phyloP scores from a whole-genome alignment of 1,140 invertebrate species.

The Drosophila virilis region DNA sequence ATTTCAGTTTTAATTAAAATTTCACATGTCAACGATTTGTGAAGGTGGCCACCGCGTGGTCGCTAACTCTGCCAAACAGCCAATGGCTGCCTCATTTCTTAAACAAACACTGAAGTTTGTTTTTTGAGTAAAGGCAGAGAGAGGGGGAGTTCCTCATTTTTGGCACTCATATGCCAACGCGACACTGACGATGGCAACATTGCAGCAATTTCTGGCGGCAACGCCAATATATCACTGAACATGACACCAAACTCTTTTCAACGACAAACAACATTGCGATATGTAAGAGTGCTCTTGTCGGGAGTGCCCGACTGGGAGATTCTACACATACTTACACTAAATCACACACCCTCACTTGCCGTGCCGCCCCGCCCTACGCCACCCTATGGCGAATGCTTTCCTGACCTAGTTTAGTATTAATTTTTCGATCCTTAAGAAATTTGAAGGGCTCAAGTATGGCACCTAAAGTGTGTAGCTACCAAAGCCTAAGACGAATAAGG shows the following conservation, averaged over 20 bases:
- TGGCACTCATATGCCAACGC: slow-evolving; percentile 14
- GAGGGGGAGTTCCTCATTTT: slow-evolving; percentile 8
- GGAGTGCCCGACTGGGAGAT: too few relatives aligned
- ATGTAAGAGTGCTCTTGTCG: too few relatives aligned
- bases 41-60: slow-evolving; percentile 38
- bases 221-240: slow-evolving; percentile 31
- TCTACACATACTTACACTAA: too few relatives aligned
- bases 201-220: slow-evolving; percentile 11
- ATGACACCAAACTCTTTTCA: background rate
- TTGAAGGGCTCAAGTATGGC: too few relatives aligned
- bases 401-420: too few relatives aligned
- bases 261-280: too few relatives aligned
- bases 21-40: slow-evolving; percentile 75
- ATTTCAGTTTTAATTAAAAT: slow-evolving; percentile 77
- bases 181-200: slow-evolving; percentile 39
- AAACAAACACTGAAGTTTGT: slow-evolving; percentile 30
- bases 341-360: too few relatives aligned
- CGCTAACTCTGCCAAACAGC: background rate
- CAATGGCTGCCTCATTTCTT: slow-evolving; percentile 63
- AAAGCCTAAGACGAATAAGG: too few relatives aligned
- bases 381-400: too few relatives aligned
- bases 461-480: too few relatives aligned
- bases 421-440: too few relatives aligned
- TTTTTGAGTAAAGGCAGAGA: slow-evolving; percentile 5
- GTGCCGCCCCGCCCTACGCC: too few relatives aligned